Evolutionary conservation across 2,113 vertebrate genomes (phyloP).

Genomic region (Semnopithecus entellus): DNA sequence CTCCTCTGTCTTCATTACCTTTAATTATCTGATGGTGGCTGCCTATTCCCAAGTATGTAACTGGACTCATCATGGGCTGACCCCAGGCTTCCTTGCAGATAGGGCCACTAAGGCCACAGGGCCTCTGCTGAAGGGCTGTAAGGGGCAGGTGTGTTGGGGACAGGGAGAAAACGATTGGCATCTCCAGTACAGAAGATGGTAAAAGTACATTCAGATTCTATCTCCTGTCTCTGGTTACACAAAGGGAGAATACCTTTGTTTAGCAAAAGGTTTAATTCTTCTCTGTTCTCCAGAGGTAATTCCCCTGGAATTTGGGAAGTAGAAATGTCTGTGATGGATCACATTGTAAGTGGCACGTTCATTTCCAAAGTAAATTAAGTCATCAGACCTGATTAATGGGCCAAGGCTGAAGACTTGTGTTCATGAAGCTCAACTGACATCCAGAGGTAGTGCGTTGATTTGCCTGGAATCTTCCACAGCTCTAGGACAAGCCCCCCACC

Average conservation of each 20-base stretch:
- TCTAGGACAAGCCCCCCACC: not conserved
- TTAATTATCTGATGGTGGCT: not conserved
- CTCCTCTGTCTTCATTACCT: not conserved
- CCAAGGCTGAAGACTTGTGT: not conserved
- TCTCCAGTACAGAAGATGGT: not conserved
- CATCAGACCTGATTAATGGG: constrained; percentile 17
- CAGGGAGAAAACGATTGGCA: not conserved
- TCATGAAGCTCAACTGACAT: not conserved
- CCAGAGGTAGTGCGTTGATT: not conserved
- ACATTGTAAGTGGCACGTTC: not conserved
- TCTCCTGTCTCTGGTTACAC: not conserved
- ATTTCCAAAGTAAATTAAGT: constrained; percentile 10
- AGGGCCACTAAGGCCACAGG: too few species aligned
- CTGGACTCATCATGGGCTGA: not conserved
- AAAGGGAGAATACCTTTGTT: not conserved
- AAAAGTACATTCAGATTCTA: not conserved
- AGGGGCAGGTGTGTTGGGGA: not conserved
- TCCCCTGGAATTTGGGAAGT: not conserved
- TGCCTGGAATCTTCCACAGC: not conserved
- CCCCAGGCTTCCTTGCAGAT: not conserved
- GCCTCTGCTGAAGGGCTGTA: not conserved
- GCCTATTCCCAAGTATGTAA: not conserved
- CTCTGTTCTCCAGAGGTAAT: not conserved
- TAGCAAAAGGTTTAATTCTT: not conserved
- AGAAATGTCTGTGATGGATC: not conserved